Percentiles rank a stretch among this genome's conserved stretches.
Conservation (phyloP, 2,888 invertebrate genomes). For the Branchellion lobata region DNA sequence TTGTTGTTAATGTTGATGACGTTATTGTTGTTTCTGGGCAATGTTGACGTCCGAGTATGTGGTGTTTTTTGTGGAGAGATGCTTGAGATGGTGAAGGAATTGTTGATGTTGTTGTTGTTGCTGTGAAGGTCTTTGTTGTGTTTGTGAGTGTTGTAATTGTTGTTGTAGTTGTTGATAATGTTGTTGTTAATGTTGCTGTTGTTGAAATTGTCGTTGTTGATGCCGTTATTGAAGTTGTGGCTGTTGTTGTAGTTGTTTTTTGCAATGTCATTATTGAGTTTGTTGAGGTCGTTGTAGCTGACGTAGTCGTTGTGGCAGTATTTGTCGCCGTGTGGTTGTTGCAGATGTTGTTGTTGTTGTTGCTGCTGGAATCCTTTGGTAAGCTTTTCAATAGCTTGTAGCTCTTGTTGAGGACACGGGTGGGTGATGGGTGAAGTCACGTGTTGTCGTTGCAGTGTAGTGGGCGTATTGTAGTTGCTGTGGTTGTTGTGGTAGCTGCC, state of each 20-base stretch:
- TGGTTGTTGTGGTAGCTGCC: not conserved
- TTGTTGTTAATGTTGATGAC: slow-evolving; percentile 2
- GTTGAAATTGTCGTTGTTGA: not conserved
- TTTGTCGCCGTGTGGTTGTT: not conserved
- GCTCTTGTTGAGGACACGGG: slow-evolving; percentile 1
- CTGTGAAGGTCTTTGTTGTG: too few relatives aligned
- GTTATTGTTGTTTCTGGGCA: not conserved
- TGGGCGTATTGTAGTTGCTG: not conserved
- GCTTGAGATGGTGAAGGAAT: not conserved
- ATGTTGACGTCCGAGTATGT: not conserved
- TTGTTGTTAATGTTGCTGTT: not conserved
- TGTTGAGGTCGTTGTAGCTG: not conserved
- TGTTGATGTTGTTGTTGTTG: not conserved
- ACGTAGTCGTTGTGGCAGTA: not conserved
- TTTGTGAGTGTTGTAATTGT: not conserved
- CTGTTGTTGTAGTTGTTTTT: not conserved
- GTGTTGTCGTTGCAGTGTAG: not conserved
- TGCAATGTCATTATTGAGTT: not conserved
- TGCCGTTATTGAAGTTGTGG: slow-evolving; percentile 11
- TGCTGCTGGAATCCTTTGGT: not conserved
- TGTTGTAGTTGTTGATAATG: slow-evolving; percentile 1
- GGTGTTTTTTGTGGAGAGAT: not conserved
- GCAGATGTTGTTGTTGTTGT: not conserved
- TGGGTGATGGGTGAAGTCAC: not conserved
- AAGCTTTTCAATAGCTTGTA: not conserved